These are phyloP conservation scores for Morelia viridis DNA, from an alignment of 2,797 vertebrate genomes.

Conservation along the genomic window DNA sequence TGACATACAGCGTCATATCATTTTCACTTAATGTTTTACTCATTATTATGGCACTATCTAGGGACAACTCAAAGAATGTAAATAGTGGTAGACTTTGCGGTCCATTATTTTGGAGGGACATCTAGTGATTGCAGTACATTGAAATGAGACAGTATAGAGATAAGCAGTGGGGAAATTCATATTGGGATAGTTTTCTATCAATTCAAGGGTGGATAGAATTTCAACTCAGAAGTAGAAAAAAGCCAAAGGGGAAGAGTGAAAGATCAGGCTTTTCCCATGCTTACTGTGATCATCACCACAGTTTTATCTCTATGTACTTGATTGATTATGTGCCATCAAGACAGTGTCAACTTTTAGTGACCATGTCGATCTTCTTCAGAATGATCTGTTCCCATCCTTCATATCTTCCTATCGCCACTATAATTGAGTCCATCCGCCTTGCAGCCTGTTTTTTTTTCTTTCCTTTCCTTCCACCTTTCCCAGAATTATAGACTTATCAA, in stretches of 20 bases:
- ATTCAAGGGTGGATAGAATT: background rate
- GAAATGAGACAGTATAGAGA: background rate
- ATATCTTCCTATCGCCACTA: background rate
- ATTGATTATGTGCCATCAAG: background rate
- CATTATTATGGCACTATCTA: background rate
- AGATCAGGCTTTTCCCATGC: background rate
- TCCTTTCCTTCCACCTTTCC: background rate
- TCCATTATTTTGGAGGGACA: background rate
- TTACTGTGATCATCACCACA: background rate
- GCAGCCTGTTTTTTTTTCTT: background rate
- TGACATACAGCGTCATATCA: background rate
- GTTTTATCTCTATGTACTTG: background rate
- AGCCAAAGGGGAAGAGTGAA: background rate
- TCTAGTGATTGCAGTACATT: background rate
- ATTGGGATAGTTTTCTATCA: background rate
- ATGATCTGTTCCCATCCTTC: background rate
- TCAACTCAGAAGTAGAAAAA: background rate
- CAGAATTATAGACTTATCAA: background rate
- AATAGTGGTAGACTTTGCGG: background rate
- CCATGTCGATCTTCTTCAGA: background rate
- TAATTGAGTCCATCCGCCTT: background rate
- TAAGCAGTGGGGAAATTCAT: background rate
- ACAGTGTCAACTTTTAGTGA: background rate
- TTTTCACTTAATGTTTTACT: background rate
- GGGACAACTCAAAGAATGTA: background rate